phyloP scores from a whole-genome alignment of 2,113 vertebrate genomes.

The Siphamia tubifer region DNA sequence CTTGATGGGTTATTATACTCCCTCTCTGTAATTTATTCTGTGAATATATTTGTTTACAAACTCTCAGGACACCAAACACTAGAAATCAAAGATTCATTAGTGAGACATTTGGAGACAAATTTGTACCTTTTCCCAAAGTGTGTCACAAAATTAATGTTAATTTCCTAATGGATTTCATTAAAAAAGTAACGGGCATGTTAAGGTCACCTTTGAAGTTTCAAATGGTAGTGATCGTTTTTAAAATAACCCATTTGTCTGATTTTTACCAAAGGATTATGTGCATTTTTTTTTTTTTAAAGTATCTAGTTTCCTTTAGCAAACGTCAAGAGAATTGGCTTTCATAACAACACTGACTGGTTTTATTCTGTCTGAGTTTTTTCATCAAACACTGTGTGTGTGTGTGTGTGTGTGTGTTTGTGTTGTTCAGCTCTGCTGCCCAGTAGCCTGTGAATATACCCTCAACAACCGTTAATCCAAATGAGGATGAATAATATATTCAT shows the following conservation, averaged over 20 bases:
- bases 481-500: conserved; percentile 64
- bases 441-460: neutral
- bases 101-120: conserved; percentile 52
- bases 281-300: conserved; percentile 48
- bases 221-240: conserved; percentile 29
- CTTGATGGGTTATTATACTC: conserved; percentile 47
- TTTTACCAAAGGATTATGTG: conserved; percentile 32
- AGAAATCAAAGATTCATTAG: conserved; percentile 49
- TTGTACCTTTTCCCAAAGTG: conserved; percentile 38
- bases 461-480: conserved; percentile 30
- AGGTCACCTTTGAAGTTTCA: conserved; percentile 47
- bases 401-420: neutral
- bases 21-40: conserved; percentile 48
- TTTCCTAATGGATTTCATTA: conserved; percentile 53
- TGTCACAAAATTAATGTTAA: conserved; percentile 51
- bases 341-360: conserved; percentile 4
- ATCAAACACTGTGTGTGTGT: neutral
- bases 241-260: conserved; percentile 27
- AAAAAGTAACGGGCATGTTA: neutral
- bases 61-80: conserved; percentile 52
- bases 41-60: conserved; percentile 65
- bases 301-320: neutral
- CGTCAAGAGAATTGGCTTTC: conserved; percentile 3
- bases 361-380: conserved; percentile 11
- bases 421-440: conserved; percentile 11